Evolutionary conservation across 2,113 vertebrate species (phyloP).

Genomic region (Callorhinus ursinus): DNA sequence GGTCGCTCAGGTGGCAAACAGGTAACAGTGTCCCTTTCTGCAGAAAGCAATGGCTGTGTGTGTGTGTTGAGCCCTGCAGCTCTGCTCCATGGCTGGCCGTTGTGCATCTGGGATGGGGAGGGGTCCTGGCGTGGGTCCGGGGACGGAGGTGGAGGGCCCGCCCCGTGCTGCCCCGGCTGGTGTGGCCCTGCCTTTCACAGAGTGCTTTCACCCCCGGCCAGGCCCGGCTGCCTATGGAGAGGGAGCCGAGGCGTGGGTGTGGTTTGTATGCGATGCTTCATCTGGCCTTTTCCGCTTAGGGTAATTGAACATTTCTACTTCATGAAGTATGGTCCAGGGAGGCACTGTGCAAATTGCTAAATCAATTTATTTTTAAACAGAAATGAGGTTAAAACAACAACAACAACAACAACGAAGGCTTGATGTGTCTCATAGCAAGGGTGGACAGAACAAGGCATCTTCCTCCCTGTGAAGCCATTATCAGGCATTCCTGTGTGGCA

Average conservation of each 20-base stretch:
- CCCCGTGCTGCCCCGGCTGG: background rate
- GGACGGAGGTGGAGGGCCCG: background rate
- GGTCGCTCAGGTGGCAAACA: too few relatives aligned
- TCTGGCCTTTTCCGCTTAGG: background rate
- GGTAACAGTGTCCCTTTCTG: background rate
- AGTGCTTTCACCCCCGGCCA: background rate
- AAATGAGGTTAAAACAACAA: background rate
- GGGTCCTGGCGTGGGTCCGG: background rate
- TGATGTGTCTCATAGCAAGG: background rate
- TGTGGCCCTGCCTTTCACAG: background rate
- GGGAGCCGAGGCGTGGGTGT: accelerated
- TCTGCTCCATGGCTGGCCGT: background rate
- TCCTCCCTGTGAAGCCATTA: background rate
- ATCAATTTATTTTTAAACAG: conserved; percentile 63
- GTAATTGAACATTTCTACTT: conserved; percentile 52
- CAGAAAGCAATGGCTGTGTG: background rate
- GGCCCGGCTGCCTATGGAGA: accelerated
- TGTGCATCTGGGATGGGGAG: accelerated
- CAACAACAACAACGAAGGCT: background rate
- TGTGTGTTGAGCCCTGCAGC: background rate
- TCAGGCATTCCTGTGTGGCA: background rate
- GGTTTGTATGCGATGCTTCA: background rate
- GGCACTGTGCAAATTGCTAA: conserved; percentile 47
- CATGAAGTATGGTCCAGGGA: conserved; percentile 44
- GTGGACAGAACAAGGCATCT: background rate